phyloP scores from a whole-genome alignment of 2,888 invertebrate genomes.

The Xylota sylvarum region DNA sequence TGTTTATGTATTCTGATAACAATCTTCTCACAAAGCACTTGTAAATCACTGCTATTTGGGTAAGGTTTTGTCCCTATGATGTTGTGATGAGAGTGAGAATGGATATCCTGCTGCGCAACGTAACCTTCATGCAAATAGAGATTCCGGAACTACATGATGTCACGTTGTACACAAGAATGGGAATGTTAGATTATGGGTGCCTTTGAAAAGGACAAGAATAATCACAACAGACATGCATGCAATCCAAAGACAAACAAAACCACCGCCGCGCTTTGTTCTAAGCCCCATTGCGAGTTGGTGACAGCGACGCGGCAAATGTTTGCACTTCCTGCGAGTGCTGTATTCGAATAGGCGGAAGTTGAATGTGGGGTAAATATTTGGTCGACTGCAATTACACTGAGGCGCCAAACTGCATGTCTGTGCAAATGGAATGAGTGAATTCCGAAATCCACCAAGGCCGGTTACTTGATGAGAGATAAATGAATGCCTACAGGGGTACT shows the following conservation, averaged over 20 bases:
- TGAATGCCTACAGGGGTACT: background rate
- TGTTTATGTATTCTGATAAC: conserved; percentile 6
- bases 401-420: background rate
- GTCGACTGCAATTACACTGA: conserved; percentile 57
- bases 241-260: conserved; percentile 15
- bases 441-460: background rate
- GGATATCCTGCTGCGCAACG: conserved; percentile 13
- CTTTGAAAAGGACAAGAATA: conserved; percentile 4
- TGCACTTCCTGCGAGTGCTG: conserved; percentile 3
- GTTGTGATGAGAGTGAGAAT: background rate
- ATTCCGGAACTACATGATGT: conserved; percentile 22
- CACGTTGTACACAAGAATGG: background rate
- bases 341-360: conserved; percentile 1
- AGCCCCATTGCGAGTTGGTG: conserved; percentile 8
- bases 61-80: conserved; percentile 2
- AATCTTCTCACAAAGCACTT: conserved; percentile 22
- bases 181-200: background rate
- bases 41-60: conserved; percentile 31
- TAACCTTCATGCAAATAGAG: conserved; percentile 23
- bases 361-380: conserved; percentile 54
- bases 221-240: conserved; percentile 4
- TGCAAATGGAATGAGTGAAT: background rate
- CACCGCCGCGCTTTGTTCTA: conserved; percentile 9
- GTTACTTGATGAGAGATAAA: background rate
- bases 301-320: background rate